phyloP scores from a whole-genome alignment of 2,113 vertebrate species.

The Micromys minutus region DNA sequence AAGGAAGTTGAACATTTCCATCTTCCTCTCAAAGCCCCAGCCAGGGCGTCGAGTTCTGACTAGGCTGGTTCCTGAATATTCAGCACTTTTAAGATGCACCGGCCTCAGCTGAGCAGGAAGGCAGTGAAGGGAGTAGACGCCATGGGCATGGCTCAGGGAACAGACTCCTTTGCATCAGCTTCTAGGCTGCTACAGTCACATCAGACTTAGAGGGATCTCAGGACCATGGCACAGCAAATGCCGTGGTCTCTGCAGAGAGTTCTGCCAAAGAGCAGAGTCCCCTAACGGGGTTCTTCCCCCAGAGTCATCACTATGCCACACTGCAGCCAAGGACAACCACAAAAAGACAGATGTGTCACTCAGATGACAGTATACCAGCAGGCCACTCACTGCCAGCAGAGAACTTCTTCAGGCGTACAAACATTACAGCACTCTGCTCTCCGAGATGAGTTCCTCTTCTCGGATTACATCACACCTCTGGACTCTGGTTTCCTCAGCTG shows the following conservation, averaged over 20 bases:
- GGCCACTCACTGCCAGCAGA: neutral
- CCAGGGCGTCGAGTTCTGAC: neutral
- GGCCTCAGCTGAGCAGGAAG: neutral
- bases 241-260: neutral
- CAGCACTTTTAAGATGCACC: neutral
- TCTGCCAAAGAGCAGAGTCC: neutral
- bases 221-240: neutral
- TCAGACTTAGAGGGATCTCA: neutral
- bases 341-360: neutral
- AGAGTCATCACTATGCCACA: neutral
- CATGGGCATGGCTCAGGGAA: neutral
- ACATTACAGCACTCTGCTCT: neutral
- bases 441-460: neutral
- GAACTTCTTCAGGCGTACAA: rapidly evolving
- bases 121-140: neutral
- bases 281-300: neutral
- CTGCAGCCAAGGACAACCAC: neutral
- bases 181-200: neutral
- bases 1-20: neutral
- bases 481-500: neutral
- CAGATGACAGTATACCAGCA: neutral
- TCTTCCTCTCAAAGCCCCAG: neutral
- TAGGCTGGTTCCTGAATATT: neutral
- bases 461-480: neutral
- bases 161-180: neutral